These are phyloP conservation scores for Chelonia mydas DNA, from an alignment of 2,797 vertebrate genomes.

Conservation along the genomic window DNA sequence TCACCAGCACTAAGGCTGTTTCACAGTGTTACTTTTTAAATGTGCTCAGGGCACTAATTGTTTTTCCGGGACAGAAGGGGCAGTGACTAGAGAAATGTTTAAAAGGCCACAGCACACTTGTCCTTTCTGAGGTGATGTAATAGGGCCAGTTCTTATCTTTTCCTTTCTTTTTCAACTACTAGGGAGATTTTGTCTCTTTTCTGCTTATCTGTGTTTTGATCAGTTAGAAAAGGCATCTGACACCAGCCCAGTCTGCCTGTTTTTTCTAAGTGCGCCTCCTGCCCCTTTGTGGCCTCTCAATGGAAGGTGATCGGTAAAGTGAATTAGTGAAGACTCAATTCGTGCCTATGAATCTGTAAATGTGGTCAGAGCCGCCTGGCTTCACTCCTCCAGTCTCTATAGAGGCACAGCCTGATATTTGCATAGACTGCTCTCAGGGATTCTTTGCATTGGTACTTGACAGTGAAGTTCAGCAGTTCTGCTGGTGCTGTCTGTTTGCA, in stretches of 20 bases:
- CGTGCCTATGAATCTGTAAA: background rate
- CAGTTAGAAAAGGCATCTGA: conserved; percentile 50
- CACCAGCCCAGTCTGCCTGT: background rate
- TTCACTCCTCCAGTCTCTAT: conserved; percentile 5
- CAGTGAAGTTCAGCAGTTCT: conserved; percentile 37
- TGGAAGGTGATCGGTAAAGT: conserved; percentile 51
- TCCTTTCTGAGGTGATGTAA: background rate
- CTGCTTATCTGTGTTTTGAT: conserved; percentile 71
- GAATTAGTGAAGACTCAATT: conserved; percentile 49
- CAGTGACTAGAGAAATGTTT: background rate
- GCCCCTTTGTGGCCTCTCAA: background rate
- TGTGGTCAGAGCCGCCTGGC: conserved; percentile 43
- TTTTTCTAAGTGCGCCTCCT: background rate
- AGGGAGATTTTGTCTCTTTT: background rate
- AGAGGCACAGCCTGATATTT: conserved; percentile 50
- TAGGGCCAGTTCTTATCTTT: background rate
- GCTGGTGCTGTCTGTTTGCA: background rate
- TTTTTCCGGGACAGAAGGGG: background rate
- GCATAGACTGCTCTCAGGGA: conserved; percentile 68
- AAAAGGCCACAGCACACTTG: background rate
- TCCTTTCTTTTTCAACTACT: background rate
- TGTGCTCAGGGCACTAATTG: background rate
- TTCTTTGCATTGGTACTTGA: conserved; percentile 68
- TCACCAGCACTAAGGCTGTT: background rate
- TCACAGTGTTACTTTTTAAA: background rate